phyloP scores from a whole-genome alignment of 1,140 invertebrate species.

The Cephus cinctus region DNA sequence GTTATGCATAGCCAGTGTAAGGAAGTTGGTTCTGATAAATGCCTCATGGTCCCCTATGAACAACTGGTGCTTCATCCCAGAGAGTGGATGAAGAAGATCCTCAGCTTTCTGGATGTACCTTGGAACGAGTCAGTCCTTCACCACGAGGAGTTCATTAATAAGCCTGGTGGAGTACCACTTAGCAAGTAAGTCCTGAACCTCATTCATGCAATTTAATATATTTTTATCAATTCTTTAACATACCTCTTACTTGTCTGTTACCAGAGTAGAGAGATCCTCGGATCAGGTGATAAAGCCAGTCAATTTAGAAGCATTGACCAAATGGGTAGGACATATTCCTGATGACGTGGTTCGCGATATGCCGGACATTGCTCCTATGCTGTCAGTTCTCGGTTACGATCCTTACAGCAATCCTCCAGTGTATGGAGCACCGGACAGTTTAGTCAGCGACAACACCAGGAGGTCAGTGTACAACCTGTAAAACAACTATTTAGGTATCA shows the following conservation, averaged over 20 bases:
- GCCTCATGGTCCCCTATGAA: conserved; percentile 94
- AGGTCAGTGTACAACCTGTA: conserved; percentile 23
- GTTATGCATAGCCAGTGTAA: conserved; percentile 94
- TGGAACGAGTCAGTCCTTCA: conserved; percentile 97
- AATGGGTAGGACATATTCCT: conserved; percentile 95
- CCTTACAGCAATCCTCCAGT: conserved; percentile 90
- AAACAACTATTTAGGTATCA: neutral
- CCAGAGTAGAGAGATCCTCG: conserved; percentile 93
- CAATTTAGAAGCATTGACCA: conserved; percentile 92
- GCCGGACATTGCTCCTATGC: conserved; percentile 90
- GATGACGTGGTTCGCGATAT: conserved; percentile 88
- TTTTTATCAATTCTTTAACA: conserved; percentile 1
- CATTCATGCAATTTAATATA: neutral
- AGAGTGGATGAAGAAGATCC: conserved; percentile 85
- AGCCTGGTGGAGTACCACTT: conserved; percentile 87
- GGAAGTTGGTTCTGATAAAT: conserved; percentile 78
- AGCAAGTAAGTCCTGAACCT: conserved; percentile 74
- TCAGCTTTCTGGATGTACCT: conserved; percentile 87
- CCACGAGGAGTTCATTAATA: conserved; percentile 96
- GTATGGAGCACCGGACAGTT: conserved; percentile 84
- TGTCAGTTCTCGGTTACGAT: conserved; percentile 89
- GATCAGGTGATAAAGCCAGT: conserved; percentile 99
- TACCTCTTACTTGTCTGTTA: conserved; percentile 42
- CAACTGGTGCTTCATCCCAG: conserved; percentile 93
- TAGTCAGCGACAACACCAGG: conserved; percentile 80